Evolutionary conservation across 2,888 invertebrate species (phyloP), one percentile per base, ranked within the genome.

Genomic region (Calameuta filiformis): DNA sequence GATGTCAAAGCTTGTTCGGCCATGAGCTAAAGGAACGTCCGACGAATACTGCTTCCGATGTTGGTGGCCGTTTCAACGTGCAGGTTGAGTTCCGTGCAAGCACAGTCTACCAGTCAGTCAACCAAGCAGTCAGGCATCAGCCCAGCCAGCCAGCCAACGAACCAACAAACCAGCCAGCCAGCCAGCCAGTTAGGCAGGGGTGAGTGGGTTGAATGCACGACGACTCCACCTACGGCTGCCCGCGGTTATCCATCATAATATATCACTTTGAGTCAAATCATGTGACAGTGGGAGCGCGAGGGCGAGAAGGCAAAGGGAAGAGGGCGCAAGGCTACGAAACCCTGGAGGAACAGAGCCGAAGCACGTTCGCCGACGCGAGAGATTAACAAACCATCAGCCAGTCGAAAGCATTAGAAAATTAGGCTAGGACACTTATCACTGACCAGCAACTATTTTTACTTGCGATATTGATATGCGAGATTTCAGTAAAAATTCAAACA

Each of bases 161-260:
- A 15, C 40, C 4, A 40, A 15, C 40, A 4, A 40, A 15, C 40
- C 1, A 35, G 1, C 35, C 15, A 40, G 56, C 56, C 56, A 56
- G 56, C 56, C 56, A 56, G 56, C 56, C 56, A 56, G 56, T 56
- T 56, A 56, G 56, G 23, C 56, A 71, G 33, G 71, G 71, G 71
- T 31, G 71, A 71, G 71, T 71, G 31, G 12, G 31, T 71, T 31
- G 71, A 71, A 33, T 34, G 71, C 31, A 31, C 71, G 71, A 31
- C 31, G 34, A 33, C 71, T 33, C 31, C 34, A 71, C 71, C 71
- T 71, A 71, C 71, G 71, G 71, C 56, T 68, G 35, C 68, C 79
- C 79, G 74, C 79, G 80, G 78, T 81, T 83, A 83, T 83, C 82
- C 81, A 79, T 81, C 82, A 79, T 80, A 79, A 83, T 82, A 80